These are phyloP conservation scores for Thryonomys swinderianus DNA, from an alignment of 2,113 vertebrate genomes.

Conservation along the genomic window DNA sequence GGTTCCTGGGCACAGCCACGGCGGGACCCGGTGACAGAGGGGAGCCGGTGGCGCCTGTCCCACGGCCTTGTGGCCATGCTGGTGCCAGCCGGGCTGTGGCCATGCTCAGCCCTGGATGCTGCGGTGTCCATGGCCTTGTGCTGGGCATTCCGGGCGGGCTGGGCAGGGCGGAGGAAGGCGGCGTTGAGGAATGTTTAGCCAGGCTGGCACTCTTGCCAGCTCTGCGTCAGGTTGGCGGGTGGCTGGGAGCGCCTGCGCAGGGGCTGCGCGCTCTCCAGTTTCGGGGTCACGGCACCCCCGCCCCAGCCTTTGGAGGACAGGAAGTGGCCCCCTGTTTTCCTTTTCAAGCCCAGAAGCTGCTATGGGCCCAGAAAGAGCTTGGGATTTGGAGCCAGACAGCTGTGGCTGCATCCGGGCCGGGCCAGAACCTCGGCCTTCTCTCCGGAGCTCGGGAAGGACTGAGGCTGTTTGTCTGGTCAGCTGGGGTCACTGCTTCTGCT, in stretches of 20 bases:
- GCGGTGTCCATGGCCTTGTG: background rate
- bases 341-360: background rate
- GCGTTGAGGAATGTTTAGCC: constrained; percentile 67
- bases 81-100: background rate
- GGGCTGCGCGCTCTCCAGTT: background rate
- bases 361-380: background rate
- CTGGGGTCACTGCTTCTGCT: background rate
- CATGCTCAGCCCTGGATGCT: background rate
- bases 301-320: constrained; percentile 29
- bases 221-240: too few relatives aligned
- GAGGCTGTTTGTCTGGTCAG: background rate
- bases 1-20: background rate
- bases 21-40: background rate
- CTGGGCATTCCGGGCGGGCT: background rate
- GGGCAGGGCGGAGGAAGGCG: constrained; percentile 49
- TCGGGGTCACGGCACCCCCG: background rate
- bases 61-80: background rate
- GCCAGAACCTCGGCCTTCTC: background rate
- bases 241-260: too few relatives aligned
- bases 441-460: rapidly evolving
- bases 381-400: background rate
- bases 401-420: background rate
- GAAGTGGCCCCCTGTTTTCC: constrained; percentile 8
- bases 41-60: rapidly evolving
- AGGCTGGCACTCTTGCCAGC: background rate